Conservation (phyloP, 2,797 vertebrate species). For the Varecia variegata region DNA sequence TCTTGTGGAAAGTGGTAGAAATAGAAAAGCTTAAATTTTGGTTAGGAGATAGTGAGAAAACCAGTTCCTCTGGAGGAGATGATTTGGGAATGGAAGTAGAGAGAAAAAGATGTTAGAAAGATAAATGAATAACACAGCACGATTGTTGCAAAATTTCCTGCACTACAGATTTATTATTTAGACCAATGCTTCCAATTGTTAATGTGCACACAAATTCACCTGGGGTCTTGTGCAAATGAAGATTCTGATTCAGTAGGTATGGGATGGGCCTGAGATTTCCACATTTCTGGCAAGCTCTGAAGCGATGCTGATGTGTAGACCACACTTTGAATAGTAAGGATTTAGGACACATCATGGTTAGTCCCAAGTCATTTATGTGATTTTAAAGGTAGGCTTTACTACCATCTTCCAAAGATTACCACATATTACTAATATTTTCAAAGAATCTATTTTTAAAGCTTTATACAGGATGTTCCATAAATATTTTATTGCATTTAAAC, state of each 20-base stretch:
- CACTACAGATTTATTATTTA: neutral
- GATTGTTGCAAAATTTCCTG: neutral
- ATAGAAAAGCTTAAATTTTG: neutral
- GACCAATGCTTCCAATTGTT: neutral
- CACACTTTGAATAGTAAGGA: neutral
- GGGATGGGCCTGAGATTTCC: neutral
- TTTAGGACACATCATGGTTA: neutral
- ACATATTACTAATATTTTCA: conserved; percentile 1
- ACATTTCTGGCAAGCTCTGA: neutral
- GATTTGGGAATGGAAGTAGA: neutral
- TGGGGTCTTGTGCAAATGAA: neutral
- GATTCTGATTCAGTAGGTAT: neutral
- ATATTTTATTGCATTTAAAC: conserved; percentile 12
- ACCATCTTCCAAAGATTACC: neutral
- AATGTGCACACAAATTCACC: neutral
- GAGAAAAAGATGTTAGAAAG: neutral
- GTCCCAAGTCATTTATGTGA: neutral
- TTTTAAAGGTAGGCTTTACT: neutral
- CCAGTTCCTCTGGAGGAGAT: neutral
- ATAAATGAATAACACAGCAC: neutral
- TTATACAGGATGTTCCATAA: neutral
- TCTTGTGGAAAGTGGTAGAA: neutral
- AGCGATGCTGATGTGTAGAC: neutral
- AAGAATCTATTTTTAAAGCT: neutral
- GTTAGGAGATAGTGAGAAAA: neutral